phyloP scores from a whole-genome alignment of 2,797 vertebrate species.

The Rhinichthys osculus region DNA sequence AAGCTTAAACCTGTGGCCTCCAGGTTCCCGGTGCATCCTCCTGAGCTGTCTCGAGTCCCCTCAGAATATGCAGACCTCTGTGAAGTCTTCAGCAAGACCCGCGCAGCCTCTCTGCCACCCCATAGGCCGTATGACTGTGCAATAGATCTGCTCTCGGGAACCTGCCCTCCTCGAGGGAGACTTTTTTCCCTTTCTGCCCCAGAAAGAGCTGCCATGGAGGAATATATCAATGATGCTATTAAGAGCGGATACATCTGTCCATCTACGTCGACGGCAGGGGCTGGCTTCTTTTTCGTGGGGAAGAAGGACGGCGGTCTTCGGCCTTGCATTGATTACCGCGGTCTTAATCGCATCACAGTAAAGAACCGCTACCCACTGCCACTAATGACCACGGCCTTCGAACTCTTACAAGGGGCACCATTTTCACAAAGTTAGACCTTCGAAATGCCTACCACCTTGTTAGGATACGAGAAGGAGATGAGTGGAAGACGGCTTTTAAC shows the following conservation, averaged over 20 bases:
- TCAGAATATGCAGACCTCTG: background rate
- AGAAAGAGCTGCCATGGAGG: too few relatives aligned
- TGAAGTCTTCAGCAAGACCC: background rate
- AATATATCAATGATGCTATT: too few relatives aligned
- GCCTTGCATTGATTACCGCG: too few relatives aligned
- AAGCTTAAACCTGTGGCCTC: too few relatives aligned
- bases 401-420: background rate
- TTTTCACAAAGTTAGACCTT: background rate
- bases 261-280: too few relatives aligned
- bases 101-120: background rate
- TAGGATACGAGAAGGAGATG: background rate
- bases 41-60: background rate
- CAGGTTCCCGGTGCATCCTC: background rate
- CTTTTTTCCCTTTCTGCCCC: too few relatives aligned
- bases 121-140: background rate
- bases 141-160: background rate
- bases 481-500: too few relatives aligned
- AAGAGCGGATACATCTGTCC: too few relatives aligned
- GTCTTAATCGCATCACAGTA: too few relatives aligned
- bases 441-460: background rate
- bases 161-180: too few relatives aligned
- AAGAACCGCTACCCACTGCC: background rate
- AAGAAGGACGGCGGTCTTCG: too few relatives aligned
- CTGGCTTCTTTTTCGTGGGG: too few relatives aligned
- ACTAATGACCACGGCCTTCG: background rate